Evolutionary conservation across 2,113 vertebrate species (phyloP), one percentile per base, ranked within the genome.

Genomic region (Elaphurus davidianus): DNA sequence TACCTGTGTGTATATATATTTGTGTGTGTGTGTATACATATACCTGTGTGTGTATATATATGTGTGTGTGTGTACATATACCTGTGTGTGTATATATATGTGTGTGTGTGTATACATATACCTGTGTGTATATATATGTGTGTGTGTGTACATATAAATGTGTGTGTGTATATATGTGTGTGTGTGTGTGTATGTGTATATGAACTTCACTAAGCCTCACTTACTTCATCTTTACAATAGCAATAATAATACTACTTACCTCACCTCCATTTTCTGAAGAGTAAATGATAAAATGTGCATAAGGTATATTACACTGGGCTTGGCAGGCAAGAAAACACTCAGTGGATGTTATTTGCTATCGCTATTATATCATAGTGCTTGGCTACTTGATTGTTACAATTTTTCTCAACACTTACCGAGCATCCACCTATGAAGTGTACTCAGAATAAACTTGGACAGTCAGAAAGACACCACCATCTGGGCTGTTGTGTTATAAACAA

Each of bases 401-500:
- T 43, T 74, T 88, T 96, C 89, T 52, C 36, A 71, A 25, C 15
- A 55, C 60, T 50, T 89, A 86, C 89, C 43, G 82, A 96, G 43
- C 36, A 94, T 93, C 94, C 83, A 74, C 30, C 57, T 79, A 54
- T 43, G 43, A 90, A 81, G 23, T 78, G 1, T 59, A 52, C 36
- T 85, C 62, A 83, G 33, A 92, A 86, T 83, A 89, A 96, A 81
- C 54, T 81, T 97, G 97, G 82, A 91, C 54, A 86, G 45, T 82
- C 19, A 83, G 71, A 92, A 89, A 98, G 79, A 90, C 12, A 87
- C 60, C 10, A 60, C 76, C 86, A 96, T 93, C 96, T 97, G 97
- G 60, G 47, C 67, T 94, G 50, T 67, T 96, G 78, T 91, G 40
- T 94, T 88, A 60, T 57, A 91, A 97, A 87, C 86, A 94, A 98